phyloP scores from a whole-genome alignment of 2,797 vertebrate genomes.

The Onychomys arenicola region DNA sequence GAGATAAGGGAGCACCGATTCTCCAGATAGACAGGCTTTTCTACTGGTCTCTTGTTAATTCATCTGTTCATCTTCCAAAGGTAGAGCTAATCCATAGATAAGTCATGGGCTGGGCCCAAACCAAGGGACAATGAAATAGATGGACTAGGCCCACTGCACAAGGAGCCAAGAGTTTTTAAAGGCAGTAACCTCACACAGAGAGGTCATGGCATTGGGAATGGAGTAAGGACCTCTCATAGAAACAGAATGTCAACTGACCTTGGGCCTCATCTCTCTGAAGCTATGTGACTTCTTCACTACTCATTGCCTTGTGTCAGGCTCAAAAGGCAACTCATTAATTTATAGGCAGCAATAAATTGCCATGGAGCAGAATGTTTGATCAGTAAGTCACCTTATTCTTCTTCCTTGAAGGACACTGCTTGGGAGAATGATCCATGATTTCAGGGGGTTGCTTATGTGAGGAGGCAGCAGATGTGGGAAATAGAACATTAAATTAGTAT shows the following conservation, averaged over 20 bases:
- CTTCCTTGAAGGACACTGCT: background rate
- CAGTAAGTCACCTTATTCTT: background rate
- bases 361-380: background rate
- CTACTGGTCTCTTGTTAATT: constrained; percentile 17
- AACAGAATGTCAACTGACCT: accelerated
- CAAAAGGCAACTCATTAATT: background rate
- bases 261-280: background rate
- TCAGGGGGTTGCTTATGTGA: background rate
- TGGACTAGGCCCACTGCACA: background rate
- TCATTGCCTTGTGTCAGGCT: background rate
- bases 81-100: background rate
- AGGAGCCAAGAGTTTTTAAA: background rate
- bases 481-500: background rate
- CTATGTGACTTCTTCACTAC: background rate
- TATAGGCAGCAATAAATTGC: background rate
- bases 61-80: constrained; percentile 22
- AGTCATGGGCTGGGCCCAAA: constrained; percentile 32
- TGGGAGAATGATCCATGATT: background rate
- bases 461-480: background rate
- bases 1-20: background rate
- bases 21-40: constrained; percentile 61
- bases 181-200: background rate
- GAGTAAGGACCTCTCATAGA: background rate
- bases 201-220: background rate
- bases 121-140: background rate